A percentile compares a stretch with the other conserved stretches of the same genome.
These are phyloP conservation scores for Ornithorhynchus anatinus DNA, from an alignment of 2,113 vertebrate genomes.

Conservation along the genomic window DNA sequence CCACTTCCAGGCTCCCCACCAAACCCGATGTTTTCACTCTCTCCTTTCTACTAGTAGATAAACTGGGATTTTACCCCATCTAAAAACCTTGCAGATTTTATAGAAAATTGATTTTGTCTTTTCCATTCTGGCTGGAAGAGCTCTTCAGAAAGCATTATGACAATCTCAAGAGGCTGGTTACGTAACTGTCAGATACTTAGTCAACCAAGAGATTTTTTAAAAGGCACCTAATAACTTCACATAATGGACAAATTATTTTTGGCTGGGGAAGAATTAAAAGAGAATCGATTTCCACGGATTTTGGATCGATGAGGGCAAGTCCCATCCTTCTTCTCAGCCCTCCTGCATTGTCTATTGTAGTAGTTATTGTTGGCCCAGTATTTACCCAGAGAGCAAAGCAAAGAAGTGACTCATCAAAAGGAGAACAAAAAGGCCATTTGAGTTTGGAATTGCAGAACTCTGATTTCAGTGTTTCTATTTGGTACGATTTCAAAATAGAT, in stretches of 20 bases:
- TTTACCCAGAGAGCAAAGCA: slow-evolving; percentile 23
- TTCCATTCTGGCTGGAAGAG: background rate
- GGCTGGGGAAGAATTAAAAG: background rate
- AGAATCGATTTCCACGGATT: background rate
- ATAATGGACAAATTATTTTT: slow-evolving; percentile 10
- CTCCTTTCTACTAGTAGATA: background rate
- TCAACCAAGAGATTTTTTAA: background rate
- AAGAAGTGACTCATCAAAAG: slow-evolving; percentile 40
- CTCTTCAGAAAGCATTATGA: background rate
- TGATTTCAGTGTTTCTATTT: slow-evolving; percentile 34
- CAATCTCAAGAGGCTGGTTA: background rate
- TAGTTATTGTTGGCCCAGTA: slow-evolving; percentile 14
- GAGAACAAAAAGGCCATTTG: background rate
- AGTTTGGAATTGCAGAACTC: background rate
- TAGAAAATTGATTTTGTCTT: background rate
- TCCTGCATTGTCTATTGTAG: slow-evolving; percentile 24
- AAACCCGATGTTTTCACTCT: background rate
- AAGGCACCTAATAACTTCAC: background rate
- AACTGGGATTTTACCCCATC: background rate
- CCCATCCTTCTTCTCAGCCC: slow-evolving; percentile 35
- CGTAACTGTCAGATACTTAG: background rate
- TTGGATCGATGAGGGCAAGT: slow-evolving; percentile 29
- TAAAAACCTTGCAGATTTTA: background rate
- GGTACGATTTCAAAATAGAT: slow-evolving; percentile 37
- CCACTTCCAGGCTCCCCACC: background rate